Conservation (phyloP, 1,140 invertebrate genomes). For the Agrilus planipennis region DNA sequence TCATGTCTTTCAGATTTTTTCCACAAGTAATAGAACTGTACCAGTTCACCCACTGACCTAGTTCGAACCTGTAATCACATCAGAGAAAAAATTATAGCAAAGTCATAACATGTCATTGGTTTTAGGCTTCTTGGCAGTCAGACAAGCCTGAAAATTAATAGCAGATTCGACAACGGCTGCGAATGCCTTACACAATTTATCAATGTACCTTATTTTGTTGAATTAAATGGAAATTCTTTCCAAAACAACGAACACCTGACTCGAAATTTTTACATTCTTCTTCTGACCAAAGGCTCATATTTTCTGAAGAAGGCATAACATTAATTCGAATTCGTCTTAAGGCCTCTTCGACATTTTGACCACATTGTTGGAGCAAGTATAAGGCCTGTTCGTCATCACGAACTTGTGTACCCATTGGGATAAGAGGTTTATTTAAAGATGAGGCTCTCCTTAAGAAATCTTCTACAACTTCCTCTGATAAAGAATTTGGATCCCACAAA, state of each 20-base stretch:
- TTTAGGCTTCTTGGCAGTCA: too few relatives aligned
- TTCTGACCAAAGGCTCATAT: slow-evolving; percentile 88
- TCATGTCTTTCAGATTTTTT: slow-evolving; percentile 98
- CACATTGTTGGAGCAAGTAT: slow-evolving; percentile 84
- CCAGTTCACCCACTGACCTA: slow-evolving; percentile 89
- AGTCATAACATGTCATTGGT: slow-evolving; percentile 1
- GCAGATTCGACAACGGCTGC: neutral
- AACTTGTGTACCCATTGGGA: slow-evolving; percentile 67
- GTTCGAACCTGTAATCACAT: slow-evolving; percentile 58
- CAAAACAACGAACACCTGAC: slow-evolving; percentile 80
- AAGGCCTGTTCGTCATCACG: slow-evolving; percentile 92
- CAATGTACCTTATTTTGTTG: slow-evolving; percentile 79
- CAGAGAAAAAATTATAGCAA: neutral
- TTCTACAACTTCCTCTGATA: slow-evolving; percentile 64
- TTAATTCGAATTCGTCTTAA: slow-evolving; percentile 73
- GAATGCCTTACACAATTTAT: neutral
- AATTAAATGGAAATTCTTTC: slow-evolving; percentile 93
- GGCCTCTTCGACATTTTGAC: slow-evolving; percentile 89
- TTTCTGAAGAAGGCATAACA: slow-evolving; percentile 54
- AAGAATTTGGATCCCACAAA: slow-evolving; percentile 77
- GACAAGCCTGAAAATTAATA: too few relatives aligned
- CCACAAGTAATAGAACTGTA: slow-evolving; percentile 98
- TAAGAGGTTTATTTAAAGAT: slow-evolving; percentile 42
- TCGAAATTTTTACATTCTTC: slow-evolving; percentile 97
- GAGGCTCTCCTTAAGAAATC: slow-evolving; percentile 65